Percentiles rank a stretch among this genome's conserved stretches.
These are phyloP conservation scores for Ranitomeya variabilis DNA, from an alignment of 2,113 vertebrate species.

Conservation along the genomic window DNA sequence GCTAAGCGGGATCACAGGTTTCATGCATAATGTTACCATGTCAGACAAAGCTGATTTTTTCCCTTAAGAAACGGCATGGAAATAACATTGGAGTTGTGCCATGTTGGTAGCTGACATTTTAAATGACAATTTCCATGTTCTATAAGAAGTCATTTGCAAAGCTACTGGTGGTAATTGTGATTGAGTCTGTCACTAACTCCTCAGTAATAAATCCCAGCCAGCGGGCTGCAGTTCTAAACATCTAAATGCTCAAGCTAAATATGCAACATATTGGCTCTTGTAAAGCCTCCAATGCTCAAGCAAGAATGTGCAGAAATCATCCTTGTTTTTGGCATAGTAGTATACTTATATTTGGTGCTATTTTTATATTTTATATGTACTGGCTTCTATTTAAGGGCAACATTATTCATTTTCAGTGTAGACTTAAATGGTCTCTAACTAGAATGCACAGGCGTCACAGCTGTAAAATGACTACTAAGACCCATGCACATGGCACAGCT, in stretches of 20 bases:
- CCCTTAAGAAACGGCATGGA: conserved; percentile 17
- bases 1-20: conserved; percentile 38
- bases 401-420: background rate
- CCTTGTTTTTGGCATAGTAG: background rate
- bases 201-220: conserved; percentile 29
- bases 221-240: conserved; percentile 23
- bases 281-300: background rate
- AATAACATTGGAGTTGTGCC: conserved; percentile 52
- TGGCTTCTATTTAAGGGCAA: background rate
- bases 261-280: conserved; percentile 22
- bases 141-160: conserved; percentile 51
- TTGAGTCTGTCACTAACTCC: conserved; percentile 46
- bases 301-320: background rate
- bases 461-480: background rate
- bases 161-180: conserved; percentile 53
- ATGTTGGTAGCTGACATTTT: conserved; percentile 50
- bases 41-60: conserved; percentile 42
- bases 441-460: background rate
- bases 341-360: background rate
- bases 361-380: background rate
- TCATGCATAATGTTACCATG: conserved; percentile 47
- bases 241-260: conserved; percentile 18
- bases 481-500: background rate
- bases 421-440: background rate
- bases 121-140: conserved; percentile 53